Base-by-base conservation (phyloP, 2,113 vertebrate genomes). In the Vulpes lagopus region DNA sequence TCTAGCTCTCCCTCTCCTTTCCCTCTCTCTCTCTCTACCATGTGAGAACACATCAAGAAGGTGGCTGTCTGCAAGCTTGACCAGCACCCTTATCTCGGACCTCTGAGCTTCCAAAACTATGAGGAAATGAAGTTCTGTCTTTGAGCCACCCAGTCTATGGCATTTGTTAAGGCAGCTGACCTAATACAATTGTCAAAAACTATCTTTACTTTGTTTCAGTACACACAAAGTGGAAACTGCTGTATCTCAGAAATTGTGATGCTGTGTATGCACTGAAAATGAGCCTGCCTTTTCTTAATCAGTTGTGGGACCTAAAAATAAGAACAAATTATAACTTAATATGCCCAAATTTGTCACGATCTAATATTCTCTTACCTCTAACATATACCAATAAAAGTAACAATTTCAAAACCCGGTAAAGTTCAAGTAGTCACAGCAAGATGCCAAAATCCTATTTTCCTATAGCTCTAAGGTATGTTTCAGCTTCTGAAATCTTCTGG, bases 311-410 rank as follows among this genome's bases (percentile, higher is more conserved):
- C 23, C 57, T 81, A 91, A 14, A 91, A 82, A 60, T 49, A 81
- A 49, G 43, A 76, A 20, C 67, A 82, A n/a, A 35, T 65, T 95
- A 71, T 82, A 65, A 55, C 38, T 92, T 51, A 65, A 71, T 78
- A 86, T 53, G 65, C 35, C 65, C 35, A 90, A 57, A 38, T 96
- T 62, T 83, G 25, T 65, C 49, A 92, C 53, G 69, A n/a, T 15
- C 23, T 76, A 85, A 17, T 59, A 83, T 67, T 88, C 78, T 76
- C 19, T 57, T 23, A 43, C 17, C 11, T 78, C 88, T 49, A 65
- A 97, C 32, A 76, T 57, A 79, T 15, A 73, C 32, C 81, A 59
- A 78, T 49, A 79, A 94, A 93, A 95, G 51, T 43, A 89, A 64
- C 27, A 81, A 60, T 65, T 94, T 23, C 23, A 23, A 74, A 82